A percentile compares a stretch with the other conserved stretches of the same genome.
Evolutionary conservation across 2,113 vertebrate genomes (phyloP).

Genomic region (Balaeniceps rex): DNA sequence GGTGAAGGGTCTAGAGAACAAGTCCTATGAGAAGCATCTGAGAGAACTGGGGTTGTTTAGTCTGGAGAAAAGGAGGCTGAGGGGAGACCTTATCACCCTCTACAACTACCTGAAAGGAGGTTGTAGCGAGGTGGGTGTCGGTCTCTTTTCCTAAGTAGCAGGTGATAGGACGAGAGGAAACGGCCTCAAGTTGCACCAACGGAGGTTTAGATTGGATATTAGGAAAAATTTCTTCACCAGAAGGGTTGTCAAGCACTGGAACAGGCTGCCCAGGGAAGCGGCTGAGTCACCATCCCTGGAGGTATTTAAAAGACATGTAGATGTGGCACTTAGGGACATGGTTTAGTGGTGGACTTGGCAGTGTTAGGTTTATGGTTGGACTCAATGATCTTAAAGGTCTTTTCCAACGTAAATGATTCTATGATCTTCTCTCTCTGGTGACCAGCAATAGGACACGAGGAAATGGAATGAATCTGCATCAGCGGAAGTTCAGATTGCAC

Average conservation of each 20-base stretch:
- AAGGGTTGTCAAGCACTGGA: neutral
- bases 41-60: neutral
- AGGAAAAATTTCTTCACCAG: neutral
- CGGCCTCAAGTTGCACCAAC: neutral
- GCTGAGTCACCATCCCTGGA: neutral
- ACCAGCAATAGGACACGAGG: neutral
- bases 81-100: neutral
- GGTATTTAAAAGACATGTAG: neutral
- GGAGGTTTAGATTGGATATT: neutral
- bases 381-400: neutral
- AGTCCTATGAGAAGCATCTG: neutral
- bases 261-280: neutral
- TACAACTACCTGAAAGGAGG: neutral
- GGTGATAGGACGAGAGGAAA: neutral
- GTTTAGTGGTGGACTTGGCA: neutral
- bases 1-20: neutral
- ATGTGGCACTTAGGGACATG: neutral
- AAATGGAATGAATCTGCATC: neutral
- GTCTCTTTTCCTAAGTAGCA: neutral
- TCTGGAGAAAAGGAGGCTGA: neutral
- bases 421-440: neutral
- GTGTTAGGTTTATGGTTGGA: neutral
- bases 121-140: neutral
- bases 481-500: neutral
- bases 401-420: neutral